A percentile compares a stretch with the other conserved stretches of the same genome.
Conservation (phyloP, 2,888 invertebrate genomes). For the Cryptus viduatorius region DNA sequence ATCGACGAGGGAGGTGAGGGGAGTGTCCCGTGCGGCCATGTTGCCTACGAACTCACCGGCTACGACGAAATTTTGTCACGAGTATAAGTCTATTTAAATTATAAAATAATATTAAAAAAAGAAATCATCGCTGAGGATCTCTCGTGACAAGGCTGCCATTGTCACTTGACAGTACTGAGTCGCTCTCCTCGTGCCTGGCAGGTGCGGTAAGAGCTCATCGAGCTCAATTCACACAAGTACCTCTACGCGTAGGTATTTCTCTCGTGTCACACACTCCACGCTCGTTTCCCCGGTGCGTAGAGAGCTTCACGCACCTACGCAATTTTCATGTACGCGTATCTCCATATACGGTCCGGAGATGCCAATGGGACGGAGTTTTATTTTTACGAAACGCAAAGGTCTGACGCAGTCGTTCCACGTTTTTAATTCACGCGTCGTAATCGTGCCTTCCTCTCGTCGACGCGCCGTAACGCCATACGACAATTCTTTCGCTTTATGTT, state of each 20-base stretch:
- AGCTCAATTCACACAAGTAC: neutral
- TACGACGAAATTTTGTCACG: slow-evolving; percentile 58
- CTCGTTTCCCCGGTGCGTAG: slow-evolving; percentile 26
- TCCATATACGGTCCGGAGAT: slow-evolving; percentile 66
- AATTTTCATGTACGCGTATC: slow-evolving; percentile 61
- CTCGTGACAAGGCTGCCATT: neutral
- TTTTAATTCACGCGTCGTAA: slow-evolving; percentile 2
- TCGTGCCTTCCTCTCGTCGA: neutral
- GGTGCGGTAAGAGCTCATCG: slow-evolving; percentile 6
- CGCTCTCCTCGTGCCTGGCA: neutral
- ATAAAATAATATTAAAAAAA: neutral
- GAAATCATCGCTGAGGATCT: neutral
- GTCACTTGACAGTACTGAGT: neutral
- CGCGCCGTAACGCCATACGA: neutral
- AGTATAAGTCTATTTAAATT: slow-evolving; percentile 7
- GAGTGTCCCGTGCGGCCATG: slow-evolving; percentile 70
- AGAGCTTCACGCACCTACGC: slow-evolving; percentile 57
- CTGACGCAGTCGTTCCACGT: neutral
- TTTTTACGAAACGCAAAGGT: slow-evolving; percentile 20
- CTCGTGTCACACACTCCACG: slow-evolving; percentile 28
- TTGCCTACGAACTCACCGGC: slow-evolving; percentile 69
- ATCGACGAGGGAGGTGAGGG: slow-evolving; percentile 67
- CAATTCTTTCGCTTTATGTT: neutral
- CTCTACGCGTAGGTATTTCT: slow-evolving; percentile 8
- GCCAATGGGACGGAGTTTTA: slow-evolving; percentile 57